These are phyloP conservation scores for Ernsta delagoae DNA, from an alignment of 2,888 invertebrate species.

Conservation along the genomic window DNA sequence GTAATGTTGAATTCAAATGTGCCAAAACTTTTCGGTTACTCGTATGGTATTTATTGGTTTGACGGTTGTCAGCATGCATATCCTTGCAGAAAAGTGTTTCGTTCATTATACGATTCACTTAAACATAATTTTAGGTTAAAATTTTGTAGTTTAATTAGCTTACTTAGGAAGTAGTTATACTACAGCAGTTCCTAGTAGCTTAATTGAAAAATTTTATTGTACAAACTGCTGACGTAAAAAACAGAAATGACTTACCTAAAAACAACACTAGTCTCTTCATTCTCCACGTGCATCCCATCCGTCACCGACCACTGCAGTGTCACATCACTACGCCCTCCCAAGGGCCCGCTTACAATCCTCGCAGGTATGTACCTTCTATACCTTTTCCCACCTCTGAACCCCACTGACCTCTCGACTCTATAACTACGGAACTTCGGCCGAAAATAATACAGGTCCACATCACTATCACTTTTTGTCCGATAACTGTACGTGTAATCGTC, in stretches of 20 bases:
- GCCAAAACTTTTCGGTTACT: too few relatives aligned
- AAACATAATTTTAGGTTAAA: too few relatives aligned
- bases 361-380: constrained; percentile 63
- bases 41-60: too few relatives aligned
- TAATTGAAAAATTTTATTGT: too few relatives aligned
- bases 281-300: constrained; percentile 67
- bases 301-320: constrained; percentile 71
- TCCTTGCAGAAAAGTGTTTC: too few relatives aligned
- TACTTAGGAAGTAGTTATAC: too few relatives aligned
- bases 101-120: too few relatives aligned
- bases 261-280: constrained; percentile 71
- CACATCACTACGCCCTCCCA: constrained; percentile 58
- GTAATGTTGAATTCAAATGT: too few relatives aligned
- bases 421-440: constrained; percentile 61
- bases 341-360: constrained; percentile 65
- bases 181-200: too few relatives aligned
- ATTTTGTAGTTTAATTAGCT: too few relatives aligned
- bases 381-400: constrained; percentile 44
- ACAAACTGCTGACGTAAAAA: too few relatives aligned
- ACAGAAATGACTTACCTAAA: constrained; percentile 70
- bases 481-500: constrained; percentile 42
- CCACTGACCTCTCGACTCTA: constrained; percentile 60
- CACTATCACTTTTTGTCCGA: constrained; percentile 55
- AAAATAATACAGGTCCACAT: constrained; percentile 63
- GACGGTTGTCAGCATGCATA: too few relatives aligned